A percentile compares a stretch with the other conserved stretches of the same genome.
phyloP scores from a whole-genome alignment of 2,888 invertebrate genomes.

The Bimastos eiseni region DNA sequence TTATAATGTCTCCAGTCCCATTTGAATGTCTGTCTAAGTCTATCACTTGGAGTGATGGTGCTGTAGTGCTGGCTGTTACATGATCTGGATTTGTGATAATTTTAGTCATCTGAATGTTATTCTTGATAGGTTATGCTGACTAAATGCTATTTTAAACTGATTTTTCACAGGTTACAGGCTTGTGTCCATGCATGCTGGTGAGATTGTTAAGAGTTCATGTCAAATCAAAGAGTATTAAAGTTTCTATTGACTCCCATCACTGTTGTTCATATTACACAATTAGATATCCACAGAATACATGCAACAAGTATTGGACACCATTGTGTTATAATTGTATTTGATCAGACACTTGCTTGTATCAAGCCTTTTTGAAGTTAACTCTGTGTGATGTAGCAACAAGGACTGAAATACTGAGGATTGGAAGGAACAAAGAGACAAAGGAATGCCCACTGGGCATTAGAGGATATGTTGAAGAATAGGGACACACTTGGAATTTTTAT shows the following conservation, averaged over 20 bases:
- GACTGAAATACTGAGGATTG: not conserved
- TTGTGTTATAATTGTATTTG: not conserved
- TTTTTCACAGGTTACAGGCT: conserved; percentile 13
- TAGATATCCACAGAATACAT: not conserved
- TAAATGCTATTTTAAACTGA: not conserved
- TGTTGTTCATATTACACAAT: not conserved
- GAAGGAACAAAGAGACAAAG: not conserved
- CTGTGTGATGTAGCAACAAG: not conserved
- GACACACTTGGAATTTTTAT: no score
- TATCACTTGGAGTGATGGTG: not conserved
- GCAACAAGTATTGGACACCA: not conserved
- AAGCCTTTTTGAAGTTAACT: not conserved
- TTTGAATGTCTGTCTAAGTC: not conserved
- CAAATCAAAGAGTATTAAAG: conserved; percentile 13
- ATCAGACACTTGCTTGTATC: no score
- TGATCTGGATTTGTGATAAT: conserved; percentile 5
- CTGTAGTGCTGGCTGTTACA: not conserved
- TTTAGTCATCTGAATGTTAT: conserved; percentile 7
- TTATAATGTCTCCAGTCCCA: not conserved
- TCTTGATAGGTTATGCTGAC: not conserved
- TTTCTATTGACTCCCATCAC: not conserved
- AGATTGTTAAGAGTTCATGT: not conserved
- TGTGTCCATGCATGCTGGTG: not conserved
- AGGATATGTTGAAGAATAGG: not conserved
- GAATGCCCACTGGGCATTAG: not conserved